Base-by-base conservation (phyloP, 2,888 invertebrate species). In the Tinea pellionella region DNA sequence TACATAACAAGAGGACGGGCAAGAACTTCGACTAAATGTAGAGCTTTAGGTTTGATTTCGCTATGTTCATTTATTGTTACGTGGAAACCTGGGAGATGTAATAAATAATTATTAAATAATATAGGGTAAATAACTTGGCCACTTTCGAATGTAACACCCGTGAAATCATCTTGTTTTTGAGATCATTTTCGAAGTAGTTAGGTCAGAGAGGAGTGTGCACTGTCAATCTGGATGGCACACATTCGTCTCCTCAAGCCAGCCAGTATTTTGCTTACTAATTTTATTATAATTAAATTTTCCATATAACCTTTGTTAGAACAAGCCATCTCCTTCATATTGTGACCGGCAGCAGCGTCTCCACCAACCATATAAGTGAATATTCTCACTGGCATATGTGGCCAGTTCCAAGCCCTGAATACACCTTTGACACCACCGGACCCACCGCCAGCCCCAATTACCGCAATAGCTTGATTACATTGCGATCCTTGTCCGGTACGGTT, bases 391-490 rank as follows among this genome's bases (percentile, higher is more conserved):
- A 94, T 93, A 69, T 97, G 95, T 0, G 96, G 96, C 92, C 93
- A 95, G 84, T 98, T 99, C 88, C 96, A 96, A 60, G 90, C 88
- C 65, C 90, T 87, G 71, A 91, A 90, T 63, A 91, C 90, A 0
- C 91, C 90, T 66, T 89, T 89, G 9, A 91, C 90, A 0, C 90
- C 89, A 47, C 84, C 89, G 1, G 96, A 93, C 11, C 97, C 95
- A 18, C 97, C 98, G 66, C 97, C 96, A 0, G 98, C 98, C 63
- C 99, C 94, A 60, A 99, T 85, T 93, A 99, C 97, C 60, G 99
- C 98, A 63, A 99, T 97, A 1, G 98, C 98, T 82, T 98, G 98
- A 87, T 99, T 99, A 75, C 99, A 99, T 73, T 97, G 95, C 68
- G 95, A 94, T 3, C 96, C 96, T 69, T 92, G 92, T 0, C 93